Percentiles rank a stretch among this genome's conserved stretches.
phyloP scores from a whole-genome alignment of 2,797 vertebrate genomes.

The Poeciliopsis gracilis region DNA sequence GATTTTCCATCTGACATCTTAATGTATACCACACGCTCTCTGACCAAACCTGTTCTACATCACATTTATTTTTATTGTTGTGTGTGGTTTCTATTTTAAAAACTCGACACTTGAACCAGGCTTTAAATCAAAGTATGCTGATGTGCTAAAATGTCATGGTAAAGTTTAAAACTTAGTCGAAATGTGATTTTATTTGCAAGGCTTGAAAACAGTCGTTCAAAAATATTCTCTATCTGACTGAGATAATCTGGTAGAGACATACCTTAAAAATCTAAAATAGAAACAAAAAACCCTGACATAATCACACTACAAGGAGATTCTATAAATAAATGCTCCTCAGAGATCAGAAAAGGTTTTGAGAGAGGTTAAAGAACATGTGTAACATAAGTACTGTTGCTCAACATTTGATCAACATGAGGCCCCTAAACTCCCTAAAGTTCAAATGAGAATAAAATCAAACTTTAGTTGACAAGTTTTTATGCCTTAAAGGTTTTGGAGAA shows the following conservation, averaged over 20 bases:
- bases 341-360: not conserved
- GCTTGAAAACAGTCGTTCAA: not conserved
- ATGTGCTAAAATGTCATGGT: not conserved
- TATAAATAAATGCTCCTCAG: not conserved
- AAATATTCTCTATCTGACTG: not conserved
- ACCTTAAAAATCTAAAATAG: not conserved
- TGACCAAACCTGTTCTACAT: too few relatives aligned
- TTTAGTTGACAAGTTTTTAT: not conserved
- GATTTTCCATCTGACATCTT: too few relatives aligned
- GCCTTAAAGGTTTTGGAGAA: not conserved
- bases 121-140: not conserved
- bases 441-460: not conserved
- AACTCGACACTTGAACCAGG: too few relatives aligned
- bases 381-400: not conserved
- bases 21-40: too few relatives aligned
- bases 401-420: not conserved
- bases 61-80: too few relatives aligned
- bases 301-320: not conserved
- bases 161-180: not conserved
- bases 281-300: not conserved
- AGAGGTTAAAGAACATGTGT: not conserved
- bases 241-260: not conserved
- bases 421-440: not conserved
- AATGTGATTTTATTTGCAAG: not conserved
- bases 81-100: too few relatives aligned